Conservation (phyloP, 2,113 vertebrate species). For the Indicator indicator region DNA sequence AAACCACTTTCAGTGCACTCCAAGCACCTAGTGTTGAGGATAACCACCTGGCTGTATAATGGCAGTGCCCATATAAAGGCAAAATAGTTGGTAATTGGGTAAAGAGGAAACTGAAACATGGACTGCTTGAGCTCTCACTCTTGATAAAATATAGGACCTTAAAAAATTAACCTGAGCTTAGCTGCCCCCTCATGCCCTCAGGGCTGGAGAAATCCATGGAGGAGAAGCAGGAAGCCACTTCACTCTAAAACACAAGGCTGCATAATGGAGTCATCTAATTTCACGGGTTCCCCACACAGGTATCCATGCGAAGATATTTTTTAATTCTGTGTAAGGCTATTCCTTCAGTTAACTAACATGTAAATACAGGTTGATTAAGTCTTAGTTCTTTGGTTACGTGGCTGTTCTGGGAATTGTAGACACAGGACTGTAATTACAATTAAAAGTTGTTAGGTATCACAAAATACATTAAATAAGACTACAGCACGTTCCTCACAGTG, state of each 20-base stretch:
- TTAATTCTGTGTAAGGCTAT: background rate
- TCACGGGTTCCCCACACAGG: background rate
- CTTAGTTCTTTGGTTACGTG: background rate
- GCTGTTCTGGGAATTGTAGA: background rate
- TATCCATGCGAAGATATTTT: background rate
- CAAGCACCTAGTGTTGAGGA: background rate
- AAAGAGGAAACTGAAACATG: background rate
- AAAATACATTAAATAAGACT: background rate
- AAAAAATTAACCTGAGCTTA: background rate
- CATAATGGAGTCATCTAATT: background rate
- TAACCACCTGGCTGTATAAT: background rate
- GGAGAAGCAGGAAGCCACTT: background rate
- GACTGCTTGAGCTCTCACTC: background rate
- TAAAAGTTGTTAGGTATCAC: background rate
- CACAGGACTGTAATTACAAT: background rate
- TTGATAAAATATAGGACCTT: background rate
- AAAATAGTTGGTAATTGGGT: background rate
- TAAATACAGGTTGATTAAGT: background rate
- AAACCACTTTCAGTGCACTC: fast-evolving
- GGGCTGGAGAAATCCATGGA: background rate
- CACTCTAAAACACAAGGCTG: background rate
- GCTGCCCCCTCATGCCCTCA: background rate
- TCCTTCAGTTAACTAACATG: background rate
- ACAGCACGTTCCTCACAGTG: background rate
- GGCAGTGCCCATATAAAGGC: background rate